These are phyloP conservation scores for Gorsachius goisagi DNA, from an alignment of 2,113 vertebrate species.

Conservation along the genomic window DNA sequence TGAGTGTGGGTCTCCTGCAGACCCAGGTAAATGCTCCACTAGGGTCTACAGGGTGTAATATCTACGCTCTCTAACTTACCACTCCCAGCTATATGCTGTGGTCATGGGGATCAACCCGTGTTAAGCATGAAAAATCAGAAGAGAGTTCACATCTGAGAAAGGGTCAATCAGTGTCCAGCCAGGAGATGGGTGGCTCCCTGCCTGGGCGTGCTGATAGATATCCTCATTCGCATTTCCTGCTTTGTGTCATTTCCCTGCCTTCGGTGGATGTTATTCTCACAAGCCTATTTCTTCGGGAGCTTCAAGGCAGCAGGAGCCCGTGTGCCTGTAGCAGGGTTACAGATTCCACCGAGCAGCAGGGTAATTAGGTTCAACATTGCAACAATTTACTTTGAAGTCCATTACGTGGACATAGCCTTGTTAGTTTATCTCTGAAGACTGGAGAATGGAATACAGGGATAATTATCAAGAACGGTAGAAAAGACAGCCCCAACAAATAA, in stretches of 20 bases:
- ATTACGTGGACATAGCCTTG: neutral
- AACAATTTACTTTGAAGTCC: slow-evolving; percentile 40
- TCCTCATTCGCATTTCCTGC: neutral
- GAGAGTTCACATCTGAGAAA: neutral
- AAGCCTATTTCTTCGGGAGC: neutral
- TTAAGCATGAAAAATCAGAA: neutral
- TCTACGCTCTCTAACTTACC: rapidly evolving
- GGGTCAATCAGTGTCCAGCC: neutral
- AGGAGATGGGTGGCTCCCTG: neutral
- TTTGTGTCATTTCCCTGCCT: neutral
- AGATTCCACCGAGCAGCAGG: neutral
- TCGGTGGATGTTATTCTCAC: neutral
- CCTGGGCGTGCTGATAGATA: neutral
- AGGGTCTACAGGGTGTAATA: neutral
- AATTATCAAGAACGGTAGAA: neutral
- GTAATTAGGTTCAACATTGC: slow-evolving; percentile 13
- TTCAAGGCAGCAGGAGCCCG: neutral
- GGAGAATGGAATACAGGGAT: neutral
- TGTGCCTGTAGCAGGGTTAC: neutral
- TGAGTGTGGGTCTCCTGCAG: neutral
- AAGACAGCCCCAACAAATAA: slow-evolving; percentile 6
- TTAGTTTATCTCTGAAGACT: slow-evolving; percentile 20
- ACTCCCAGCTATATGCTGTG: neutral
- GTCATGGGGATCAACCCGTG: neutral
- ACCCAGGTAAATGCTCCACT: neutral